Base-by-base conservation (phyloP, 2,888 invertebrate genomes). In the Teleiodes luculella region DNA sequence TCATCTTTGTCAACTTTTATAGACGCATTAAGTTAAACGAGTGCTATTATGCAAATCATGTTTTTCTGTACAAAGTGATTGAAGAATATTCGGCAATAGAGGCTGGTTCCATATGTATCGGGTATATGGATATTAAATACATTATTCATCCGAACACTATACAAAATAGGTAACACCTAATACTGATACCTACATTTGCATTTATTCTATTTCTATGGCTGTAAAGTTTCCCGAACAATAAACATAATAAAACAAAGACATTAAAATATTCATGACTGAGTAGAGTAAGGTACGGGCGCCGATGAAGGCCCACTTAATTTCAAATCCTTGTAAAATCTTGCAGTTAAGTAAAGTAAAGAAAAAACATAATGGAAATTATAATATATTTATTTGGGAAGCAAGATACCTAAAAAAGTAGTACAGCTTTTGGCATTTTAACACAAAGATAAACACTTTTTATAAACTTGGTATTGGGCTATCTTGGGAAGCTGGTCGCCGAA, bases 111-210 rank as follows among this genome's bases (percentile, higher is more conserved):
- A 43, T 43, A 43, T 43, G 43, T 43, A 43, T 30, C 28, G 46
- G 28, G 8, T 4, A 37, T 45, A 49, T 49, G 49, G 47, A 36
- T 54, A 53, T 50, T 55, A 55, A 46, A 55, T 55, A 51, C 31
- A 55, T 55, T 55, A 55, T 55, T 55, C 55, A 55, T 51, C 35
- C 33, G 35, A 35, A 13, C 16, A 1, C 14, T 20, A 28, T 36
- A 14, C 36, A 35, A 49, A 49, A 36, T 36, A 11, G 20, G 49
- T 36, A 7, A 48, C 43, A 16, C 36, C 13, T 18, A 49, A n/a
- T n/a, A n/a, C n/a, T n/a, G 36, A 24, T 24, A 49, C 2, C 11
- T 49, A 3, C 20, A 24, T n/a, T 13, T 49, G 36, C 6, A 24
- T n/a, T 18, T 20, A 24, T 14, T 13, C 7, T 47, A 43, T 52